Base-by-base conservation (phyloP, 1,140 invertebrate genomes). In the Platyura marginata region DNA sequence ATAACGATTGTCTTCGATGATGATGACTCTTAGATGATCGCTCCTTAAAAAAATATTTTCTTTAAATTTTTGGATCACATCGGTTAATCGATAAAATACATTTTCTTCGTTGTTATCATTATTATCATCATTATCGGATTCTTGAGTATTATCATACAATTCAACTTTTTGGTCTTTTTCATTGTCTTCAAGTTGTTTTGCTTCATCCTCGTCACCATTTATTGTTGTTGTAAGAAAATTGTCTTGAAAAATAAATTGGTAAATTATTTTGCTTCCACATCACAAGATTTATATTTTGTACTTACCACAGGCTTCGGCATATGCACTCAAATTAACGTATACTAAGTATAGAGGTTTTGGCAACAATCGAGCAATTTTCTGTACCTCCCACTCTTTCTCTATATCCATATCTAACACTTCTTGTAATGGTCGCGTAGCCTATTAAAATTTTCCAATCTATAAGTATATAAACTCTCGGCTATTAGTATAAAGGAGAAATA, bases 371-470 rank as follows among this genome's bases (percentile, higher is more conserved):
- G 88, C 85, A 41, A 74, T 68, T 50, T 75, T 70, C 52, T 84
- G 77, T 49, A 88, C 74, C 49, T 77, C 73, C 50, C 78, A 70
- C 44, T 77, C 75, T 52, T 81, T 75, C 56, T 86, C 80, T 37
- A 86, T 67, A n/a, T 76, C 72, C 44, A 93, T 66, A 33, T 81
- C 79, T 15, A 95, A 68, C 51, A 89, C 81, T 55, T 91, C 85
- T 62, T 94, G 85, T 13, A 95, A 65, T 4, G 91, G 90, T 61
- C 88, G 82, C 9, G 88, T 87, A 1, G 85, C 72, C 70, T 82
- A 54, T n/a, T 68, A 52, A n/a, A n/a, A n/a, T n/a, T n/a, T n/a
- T n/a, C n/a, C n/a, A n/a, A n/a, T n/a, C n/a, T n/a, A n/a, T n/a
- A n/a, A n/a, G n/a, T n/a, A n/a, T n/a, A n/a, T n/a, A n/a, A 38